Evolutionary conservation across 2,113 vertebrate genomes (phyloP).

Genomic region (Grammomys dolichurus): DNA sequence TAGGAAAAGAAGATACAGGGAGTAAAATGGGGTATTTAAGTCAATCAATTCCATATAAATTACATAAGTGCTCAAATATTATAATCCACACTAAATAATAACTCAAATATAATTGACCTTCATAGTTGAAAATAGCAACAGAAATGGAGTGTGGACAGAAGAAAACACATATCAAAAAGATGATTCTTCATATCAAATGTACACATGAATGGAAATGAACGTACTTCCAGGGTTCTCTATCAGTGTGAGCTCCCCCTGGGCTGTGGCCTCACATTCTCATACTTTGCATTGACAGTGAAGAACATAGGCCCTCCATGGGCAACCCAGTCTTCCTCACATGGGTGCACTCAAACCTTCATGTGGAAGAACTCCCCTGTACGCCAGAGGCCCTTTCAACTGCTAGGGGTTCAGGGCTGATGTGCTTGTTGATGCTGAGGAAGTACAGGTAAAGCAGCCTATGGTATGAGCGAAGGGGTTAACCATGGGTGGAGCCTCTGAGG

Average conservation of each 20-base stretch:
- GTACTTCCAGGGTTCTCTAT: background rate
- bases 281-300: background rate
- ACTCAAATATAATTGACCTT: constrained; percentile 20
- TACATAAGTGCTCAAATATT: background rate
- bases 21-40: constrained; percentile 36
- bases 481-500: constrained; percentile 48
- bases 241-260: background rate
- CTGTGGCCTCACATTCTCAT: background rate
- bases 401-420: background rate
- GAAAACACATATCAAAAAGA: constrained; percentile 33
- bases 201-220: constrained; percentile 5
- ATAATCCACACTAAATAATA: constrained; percentile 1
- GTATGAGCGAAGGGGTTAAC: background rate
- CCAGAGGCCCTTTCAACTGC: background rate
- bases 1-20: background rate
- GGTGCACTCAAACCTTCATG: background rate
- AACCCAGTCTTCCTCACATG: background rate
- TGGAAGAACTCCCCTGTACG: background rate
- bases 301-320: background rate
- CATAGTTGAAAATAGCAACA: constrained; percentile 24
- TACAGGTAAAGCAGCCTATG: constrained; percentile 31
- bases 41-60: background rate
- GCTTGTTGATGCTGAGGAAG: background rate
- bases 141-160: constrained; percentile 35
- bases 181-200: background rate